Evolutionary conservation across 2,888 invertebrate species (phyloP), one percentile per base, ranked within the genome.

Genomic region (Andrena hattorfiana): DNA sequence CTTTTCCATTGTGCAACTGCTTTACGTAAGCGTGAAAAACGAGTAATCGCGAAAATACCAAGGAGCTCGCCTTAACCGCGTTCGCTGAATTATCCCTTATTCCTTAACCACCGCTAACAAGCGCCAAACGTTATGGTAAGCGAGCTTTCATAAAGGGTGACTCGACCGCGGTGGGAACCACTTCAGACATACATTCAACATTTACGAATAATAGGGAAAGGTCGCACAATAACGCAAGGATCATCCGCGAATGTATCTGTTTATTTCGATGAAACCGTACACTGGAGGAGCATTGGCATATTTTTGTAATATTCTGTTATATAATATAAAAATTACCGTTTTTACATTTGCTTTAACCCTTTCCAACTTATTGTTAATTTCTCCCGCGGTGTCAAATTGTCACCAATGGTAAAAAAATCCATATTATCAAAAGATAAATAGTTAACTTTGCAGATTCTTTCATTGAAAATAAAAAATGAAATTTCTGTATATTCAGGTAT

Each of bases 1-100:
- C 77, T 68, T 68, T 77, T 32, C 54, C 32, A 42, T 69, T 79
- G 69, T 23, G 69, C 69, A 76, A 77, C 48, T 32, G 51, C 23
- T 69, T 60, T 51, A 42, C 59, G 32, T 35, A 8, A 49, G 51
- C 28, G 5, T 64, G 68, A 67, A 64, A 74, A 69, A 73, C 51
- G n/a, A 7, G 28, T 54, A 68, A 77, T 66, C 76, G 64, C 66
- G 76, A 77, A 67, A 76, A 76, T 63, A 62, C 51, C 42, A 60
- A 1, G 35, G 35, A 32, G 63, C 42, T 28, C 64, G 64, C 77
- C 74, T 75, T 60, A 66, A 42, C 73, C 28, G 51, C 51, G 28
- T 20, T 28, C 3, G 5, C 56, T 67, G 42, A 42, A 42, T 42
- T 42, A 42, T 42, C 42, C 42, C 42, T 42, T 42, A 42, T 42